Conservation (phyloP, 1,140 invertebrate genomes). For the Atta texana region DNA sequence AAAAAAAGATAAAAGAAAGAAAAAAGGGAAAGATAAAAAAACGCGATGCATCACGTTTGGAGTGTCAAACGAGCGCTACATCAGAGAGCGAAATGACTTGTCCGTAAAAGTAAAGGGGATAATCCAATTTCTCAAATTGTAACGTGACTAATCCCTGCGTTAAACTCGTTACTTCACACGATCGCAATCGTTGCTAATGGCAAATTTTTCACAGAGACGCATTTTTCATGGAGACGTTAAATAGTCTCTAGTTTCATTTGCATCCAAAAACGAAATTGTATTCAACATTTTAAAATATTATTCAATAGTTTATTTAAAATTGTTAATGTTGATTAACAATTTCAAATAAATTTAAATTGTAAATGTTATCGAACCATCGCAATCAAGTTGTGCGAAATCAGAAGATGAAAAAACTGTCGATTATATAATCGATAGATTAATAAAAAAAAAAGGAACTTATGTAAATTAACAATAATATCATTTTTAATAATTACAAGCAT, state of each 20-base stretch:
- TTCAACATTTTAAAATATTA: too few species aligned
- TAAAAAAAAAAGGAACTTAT: neutral
- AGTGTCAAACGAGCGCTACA: conserved; percentile 9
- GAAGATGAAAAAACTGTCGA: neutral
- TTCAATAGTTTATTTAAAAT: conserved; percentile 11
- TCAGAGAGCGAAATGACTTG: conserved; percentile 17
- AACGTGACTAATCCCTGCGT: conserved; percentile 25
- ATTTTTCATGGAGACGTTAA: neutral
- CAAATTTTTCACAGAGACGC: neutral
- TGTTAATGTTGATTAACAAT: neutral
- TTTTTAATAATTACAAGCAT: neutral
- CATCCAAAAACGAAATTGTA: neutral
- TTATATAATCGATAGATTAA: neutral
- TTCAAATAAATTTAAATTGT: too few species aligned
- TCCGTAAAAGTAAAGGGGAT: conserved; percentile 23
- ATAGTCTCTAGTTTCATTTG: neutral
- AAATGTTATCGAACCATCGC: neutral
- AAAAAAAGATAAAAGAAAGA: neutral
- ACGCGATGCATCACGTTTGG: neutral
- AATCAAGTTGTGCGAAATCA: neutral
- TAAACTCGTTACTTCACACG: conserved; percentile 11
- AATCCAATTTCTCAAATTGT: conserved; percentile 34
- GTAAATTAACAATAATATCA: neutral
- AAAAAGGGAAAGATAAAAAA: neutral
- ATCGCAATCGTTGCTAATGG: neutral